Percentiles rank a stretch among this genome's conserved stretches.
Evolutionary conservation across 2,113 vertebrate genomes (phyloP).

Genomic region (Labeo catla): DNA sequence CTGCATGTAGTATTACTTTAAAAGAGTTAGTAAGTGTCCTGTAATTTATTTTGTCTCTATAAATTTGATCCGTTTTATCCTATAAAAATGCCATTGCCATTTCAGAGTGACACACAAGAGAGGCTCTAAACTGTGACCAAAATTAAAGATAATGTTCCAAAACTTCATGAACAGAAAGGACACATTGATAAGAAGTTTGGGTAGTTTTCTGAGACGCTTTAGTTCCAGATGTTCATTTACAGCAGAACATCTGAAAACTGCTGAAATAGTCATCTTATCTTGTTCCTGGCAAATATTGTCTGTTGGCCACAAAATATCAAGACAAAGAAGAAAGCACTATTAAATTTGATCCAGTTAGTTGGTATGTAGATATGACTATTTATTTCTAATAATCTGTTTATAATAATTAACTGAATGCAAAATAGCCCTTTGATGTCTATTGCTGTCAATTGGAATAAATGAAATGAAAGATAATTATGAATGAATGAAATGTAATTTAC

Average conservation of each 20-base stretch:
- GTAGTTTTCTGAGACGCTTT: background rate
- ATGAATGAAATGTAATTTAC: constrained; percentile 13
- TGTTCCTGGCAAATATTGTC: background rate
- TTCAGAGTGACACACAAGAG: constrained; percentile 55
- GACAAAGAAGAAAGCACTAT: background rate
- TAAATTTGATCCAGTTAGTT: background rate
- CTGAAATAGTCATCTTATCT: background rate
- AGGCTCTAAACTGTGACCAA: constrained; percentile 74
- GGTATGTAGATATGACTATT: background rate
- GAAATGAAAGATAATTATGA: background rate
- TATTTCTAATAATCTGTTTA: background rate
- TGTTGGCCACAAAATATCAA: constrained; percentile 7
- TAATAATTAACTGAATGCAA: background rate
- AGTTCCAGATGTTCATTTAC: background rate
- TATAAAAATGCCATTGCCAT: constrained; percentile 42
- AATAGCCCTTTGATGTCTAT: background rate
- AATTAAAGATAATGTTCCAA: constrained; percentile 60
- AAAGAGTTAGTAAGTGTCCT: constrained; percentile 48
- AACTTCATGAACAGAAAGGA: background rate
- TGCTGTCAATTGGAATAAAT: constrained; percentile 21
- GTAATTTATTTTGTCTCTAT: constrained; percentile 49
- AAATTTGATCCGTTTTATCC: constrained; percentile 36
- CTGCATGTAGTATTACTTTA: constrained; percentile 64
- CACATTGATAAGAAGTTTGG: background rate
- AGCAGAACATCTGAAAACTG: background rate